phyloP scores from a whole-genome alignment of 2,797 vertebrate genomes.

The Amphiprion clarkii region DNA sequence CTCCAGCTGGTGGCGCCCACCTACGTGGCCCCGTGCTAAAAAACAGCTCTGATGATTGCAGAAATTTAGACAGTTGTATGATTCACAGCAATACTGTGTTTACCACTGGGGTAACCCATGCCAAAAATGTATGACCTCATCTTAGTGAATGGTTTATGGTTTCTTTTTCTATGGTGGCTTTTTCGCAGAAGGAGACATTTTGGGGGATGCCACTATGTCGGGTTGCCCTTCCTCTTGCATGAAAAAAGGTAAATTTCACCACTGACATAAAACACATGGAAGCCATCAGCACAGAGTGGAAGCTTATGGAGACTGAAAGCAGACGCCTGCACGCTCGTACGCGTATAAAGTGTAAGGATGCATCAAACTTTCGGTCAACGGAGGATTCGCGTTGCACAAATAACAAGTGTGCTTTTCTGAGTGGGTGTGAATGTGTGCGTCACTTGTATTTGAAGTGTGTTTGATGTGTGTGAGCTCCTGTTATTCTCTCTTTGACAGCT shows the following conservation, averaged over 20 bases:
- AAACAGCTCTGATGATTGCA: conserved; percentile 18
- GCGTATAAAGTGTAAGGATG: conserved; percentile 46
- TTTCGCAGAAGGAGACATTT: conserved; percentile 60
- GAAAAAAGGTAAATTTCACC: conserved; percentile 70
- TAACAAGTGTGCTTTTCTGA: conserved; percentile 44
- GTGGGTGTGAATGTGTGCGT: conserved; percentile 54
- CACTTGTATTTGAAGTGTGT: conserved; percentile 59
- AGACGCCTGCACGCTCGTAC: conserved; percentile 59
- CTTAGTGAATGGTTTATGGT: conserved; percentile 62
- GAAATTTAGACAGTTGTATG: conserved; percentile 49
- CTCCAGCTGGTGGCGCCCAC: not conserved
- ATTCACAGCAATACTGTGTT: conserved; percentile 56
- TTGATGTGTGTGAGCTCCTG: conserved; percentile 70
- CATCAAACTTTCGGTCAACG: conserved; percentile 33
- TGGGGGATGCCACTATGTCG: conserved; percentile 69
- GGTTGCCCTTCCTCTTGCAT: conserved; percentile 62
- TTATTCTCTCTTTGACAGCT: conserved; percentile 74
- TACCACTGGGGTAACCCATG: conserved; percentile 58
- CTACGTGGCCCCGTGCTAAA: not conserved
- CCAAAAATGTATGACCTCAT: conserved; percentile 71
- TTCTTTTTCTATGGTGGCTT: conserved; percentile 72
- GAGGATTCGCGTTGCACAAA: conserved; percentile 32
- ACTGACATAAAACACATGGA: conserved; percentile 75
- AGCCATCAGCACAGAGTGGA: conserved; percentile 71
- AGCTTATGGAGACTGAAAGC: conserved; percentile 60